Conservation (phyloP, 37 sponge, comb jelly and placozoan species). For the Halichondria panicea region DNA sequence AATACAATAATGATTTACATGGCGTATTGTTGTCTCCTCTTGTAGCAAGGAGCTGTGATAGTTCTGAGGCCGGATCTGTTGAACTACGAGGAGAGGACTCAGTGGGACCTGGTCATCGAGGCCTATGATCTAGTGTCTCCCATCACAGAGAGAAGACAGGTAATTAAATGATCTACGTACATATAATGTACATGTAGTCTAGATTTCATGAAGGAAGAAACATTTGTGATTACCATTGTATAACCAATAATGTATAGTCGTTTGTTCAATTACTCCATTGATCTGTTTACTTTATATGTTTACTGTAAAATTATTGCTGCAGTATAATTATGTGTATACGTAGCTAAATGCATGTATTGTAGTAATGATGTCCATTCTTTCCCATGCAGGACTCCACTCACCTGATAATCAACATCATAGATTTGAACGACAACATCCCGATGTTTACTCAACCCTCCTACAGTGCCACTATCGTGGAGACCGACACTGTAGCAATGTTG, state of each 20-base stretch:
- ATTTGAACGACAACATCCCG: conserved; percentile 49
- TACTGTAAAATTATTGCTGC: no score
- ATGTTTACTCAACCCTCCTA: conserved; percentile 3
- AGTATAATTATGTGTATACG: no score
- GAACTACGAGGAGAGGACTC: conserved; percentile 17
- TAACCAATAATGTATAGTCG: no score
- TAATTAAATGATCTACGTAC: conserved; percentile 13
- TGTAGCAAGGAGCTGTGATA: conserved; percentile 18
- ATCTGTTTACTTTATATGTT: no score
- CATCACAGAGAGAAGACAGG: conserved; percentile 15
- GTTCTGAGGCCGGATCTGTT: conserved; percentile 13
- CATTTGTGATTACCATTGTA: no score
- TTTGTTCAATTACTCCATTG: no score
- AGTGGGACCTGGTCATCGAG: conserved; percentile 14
- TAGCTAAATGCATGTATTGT: no score
- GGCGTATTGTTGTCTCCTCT: neutral
- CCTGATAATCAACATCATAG: conserved; percentile 12
- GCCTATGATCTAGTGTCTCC: conserved; percentile 35
- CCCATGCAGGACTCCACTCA: conserved; percentile 31
- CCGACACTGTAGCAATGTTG: conserved; percentile 14
- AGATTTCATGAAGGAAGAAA: no score
- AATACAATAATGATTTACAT: no score
- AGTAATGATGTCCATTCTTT: no score
- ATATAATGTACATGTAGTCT: no score
- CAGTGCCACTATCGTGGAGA: conserved; percentile 25